Conservation (phyloP, 2,888 invertebrate genomes). For the Troides helena region DNA sequence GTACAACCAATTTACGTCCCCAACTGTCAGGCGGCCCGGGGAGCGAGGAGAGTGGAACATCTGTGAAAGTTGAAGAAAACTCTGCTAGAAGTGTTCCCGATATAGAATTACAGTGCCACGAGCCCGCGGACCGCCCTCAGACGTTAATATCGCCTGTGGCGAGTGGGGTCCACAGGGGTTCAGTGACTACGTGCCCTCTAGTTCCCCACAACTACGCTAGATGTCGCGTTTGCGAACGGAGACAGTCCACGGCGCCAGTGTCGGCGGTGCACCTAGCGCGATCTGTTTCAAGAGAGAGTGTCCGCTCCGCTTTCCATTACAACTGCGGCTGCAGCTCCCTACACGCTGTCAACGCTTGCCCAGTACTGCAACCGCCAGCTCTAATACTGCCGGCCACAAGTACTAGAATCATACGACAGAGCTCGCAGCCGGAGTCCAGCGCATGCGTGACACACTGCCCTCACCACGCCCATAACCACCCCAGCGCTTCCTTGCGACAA, state of each 20-base stretch:
- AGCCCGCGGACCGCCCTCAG: slow-evolving; percentile 77
- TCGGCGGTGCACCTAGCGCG: slow-evolving; percentile 89
- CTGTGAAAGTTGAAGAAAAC: slow-evolving; percentile 82
- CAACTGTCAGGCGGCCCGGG: slow-evolving; percentile 87
- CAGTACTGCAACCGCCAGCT: slow-evolving; percentile 84
- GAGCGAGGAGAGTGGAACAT: slow-evolving; percentile 86
- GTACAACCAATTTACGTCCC: slow-evolving; percentile 87
- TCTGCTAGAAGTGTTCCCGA: slow-evolving; percentile 89
- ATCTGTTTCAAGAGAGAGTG: slow-evolving; percentile 91
- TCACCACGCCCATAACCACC: slow-evolving; percentile 84
- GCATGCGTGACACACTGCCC: slow-evolving; percentile 83
- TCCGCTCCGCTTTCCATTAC: slow-evolving; percentile 85
- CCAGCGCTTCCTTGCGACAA: slow-evolving; percentile 92
- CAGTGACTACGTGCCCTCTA: slow-evolving; percentile 84
- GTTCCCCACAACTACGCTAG: slow-evolving; percentile 83
- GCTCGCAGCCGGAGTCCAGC: slow-evolving; percentile 90
- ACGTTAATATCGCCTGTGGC: slow-evolving; percentile 79
- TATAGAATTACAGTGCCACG: slow-evolving; percentile 88
- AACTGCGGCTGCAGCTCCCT: slow-evolving; percentile 80
- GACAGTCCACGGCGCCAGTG: slow-evolving; percentile 89
- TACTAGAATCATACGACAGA: slow-evolving; percentile 92
- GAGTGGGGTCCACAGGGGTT: slow-evolving; percentile 81
- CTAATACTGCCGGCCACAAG: slow-evolving; percentile 86
- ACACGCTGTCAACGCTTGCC: slow-evolving; percentile 82
- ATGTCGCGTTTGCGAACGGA: slow-evolving; percentile 86